Conservation (phyloP, 2,888 invertebrate genomes). For the Thyatira batis region DNA sequence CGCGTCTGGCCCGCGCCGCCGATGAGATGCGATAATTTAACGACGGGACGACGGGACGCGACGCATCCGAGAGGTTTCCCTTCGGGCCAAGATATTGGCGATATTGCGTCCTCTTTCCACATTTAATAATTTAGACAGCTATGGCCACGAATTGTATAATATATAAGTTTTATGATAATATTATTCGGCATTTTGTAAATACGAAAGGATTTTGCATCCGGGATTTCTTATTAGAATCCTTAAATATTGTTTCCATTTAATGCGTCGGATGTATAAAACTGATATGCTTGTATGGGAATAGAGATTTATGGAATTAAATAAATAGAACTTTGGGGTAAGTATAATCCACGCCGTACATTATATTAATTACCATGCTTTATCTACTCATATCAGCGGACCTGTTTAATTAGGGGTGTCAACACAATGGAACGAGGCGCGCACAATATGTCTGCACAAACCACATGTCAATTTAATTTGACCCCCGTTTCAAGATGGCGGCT, state of each 20-base stretch:
- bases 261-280: neutral
- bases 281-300: conserved; percentile 24
- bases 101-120: conserved; percentile 55
- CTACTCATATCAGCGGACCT: conserved; percentile 65
- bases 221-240: conserved; percentile 30
- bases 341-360: conserved; percentile 61
- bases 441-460: conserved; percentile 76
- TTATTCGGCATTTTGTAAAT: conserved; percentile 53
- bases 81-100: conserved; percentile 60
- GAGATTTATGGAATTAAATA: conserved; percentile 36
- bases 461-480: conserved; percentile 81
- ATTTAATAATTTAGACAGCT: conserved; percentile 59
- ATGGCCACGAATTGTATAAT: conserved; percentile 54
- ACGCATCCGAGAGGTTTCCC: conserved; percentile 56
- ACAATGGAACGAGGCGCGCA: conserved; percentile 67
- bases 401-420: conserved; percentile 79
- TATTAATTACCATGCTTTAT: conserved; percentile 72
- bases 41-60: conserved; percentile 57
- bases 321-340: conserved; percentile 43
- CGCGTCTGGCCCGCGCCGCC: conserved; percentile 61
- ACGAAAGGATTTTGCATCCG: conserved; percentile 35
- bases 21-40: conserved; percentile 72
- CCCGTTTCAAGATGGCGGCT: conserved; percentile 76
- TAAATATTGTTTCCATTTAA: conserved; percentile 12
- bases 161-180: conserved; percentile 56